Conservation (phyloP, 2,797 vertebrate species). For the Ctenochaetus hawaiiensis region DNA sequence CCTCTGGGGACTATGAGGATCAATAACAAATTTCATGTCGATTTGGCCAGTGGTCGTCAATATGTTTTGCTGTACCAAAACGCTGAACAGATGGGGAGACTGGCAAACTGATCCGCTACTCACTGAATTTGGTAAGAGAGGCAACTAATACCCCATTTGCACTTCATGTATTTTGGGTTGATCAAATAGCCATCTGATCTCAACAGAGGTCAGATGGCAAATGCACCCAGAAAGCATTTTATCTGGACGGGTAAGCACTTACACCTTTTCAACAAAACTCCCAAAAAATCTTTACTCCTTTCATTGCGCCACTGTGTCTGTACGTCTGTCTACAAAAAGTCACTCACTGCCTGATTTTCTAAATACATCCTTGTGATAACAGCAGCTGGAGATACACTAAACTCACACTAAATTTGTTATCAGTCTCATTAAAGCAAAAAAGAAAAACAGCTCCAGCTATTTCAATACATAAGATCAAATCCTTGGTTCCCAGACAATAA, state of each 20-base stretch:
- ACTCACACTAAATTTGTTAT: neutral
- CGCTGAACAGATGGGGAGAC: neutral
- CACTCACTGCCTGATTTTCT: no score
- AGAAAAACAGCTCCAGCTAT: neutral
- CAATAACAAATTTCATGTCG: conserved; percentile 26
- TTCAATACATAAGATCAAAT: neutral
- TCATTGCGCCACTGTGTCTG: no score
- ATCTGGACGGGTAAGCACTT: neutral
- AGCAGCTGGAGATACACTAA: neutral
- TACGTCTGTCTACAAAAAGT: neutral
- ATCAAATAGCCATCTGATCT: neutral
- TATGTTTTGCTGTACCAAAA: conserved; percentile 2
- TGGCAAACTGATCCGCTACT: neutral
- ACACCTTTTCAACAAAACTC: neutral
- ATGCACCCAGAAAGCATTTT: neutral
- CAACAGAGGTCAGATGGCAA: neutral
- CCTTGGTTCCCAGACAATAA: neutral
- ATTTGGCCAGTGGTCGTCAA: conserved; percentile 23
- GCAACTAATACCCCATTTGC: neutral
- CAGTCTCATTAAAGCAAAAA: neutral
- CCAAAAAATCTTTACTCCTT: neutral
- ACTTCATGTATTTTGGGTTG: neutral
- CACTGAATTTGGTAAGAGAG: neutral
- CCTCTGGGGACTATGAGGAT: conserved; percentile 22
- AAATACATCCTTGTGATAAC: neutral